These are phyloP conservation scores for Phrynocephalus vlangalii DNA, from an alignment of 2,797 vertebrate species.

Conservation along the genomic window DNA sequence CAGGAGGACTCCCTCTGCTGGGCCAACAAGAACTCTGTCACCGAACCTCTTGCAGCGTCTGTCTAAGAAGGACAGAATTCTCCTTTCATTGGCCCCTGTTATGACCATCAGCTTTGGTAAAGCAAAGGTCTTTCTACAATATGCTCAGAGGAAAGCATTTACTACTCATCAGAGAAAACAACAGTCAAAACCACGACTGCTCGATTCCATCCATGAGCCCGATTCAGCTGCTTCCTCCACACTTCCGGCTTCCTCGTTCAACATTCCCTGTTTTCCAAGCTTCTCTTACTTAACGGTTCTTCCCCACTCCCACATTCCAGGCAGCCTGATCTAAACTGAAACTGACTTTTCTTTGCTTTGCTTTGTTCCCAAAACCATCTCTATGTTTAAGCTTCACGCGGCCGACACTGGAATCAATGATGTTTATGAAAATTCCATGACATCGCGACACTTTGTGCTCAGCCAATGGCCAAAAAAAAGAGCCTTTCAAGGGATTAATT, in stretches of 20 bases:
- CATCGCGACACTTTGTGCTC: background rate
- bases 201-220: no score
- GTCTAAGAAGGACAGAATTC: background rate
- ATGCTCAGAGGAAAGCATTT: background rate
- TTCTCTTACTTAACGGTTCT: background rate
- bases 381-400: no score
- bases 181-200: background rate
- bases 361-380: background rate
- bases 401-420: background rate
- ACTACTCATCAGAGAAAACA: background rate
- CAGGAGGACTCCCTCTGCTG: conserved; percentile 69
- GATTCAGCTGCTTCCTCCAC: background rate
- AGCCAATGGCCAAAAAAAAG: background rate
- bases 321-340: background rate
- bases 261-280: background rate
- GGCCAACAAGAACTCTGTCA: background rate
- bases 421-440: background rate
- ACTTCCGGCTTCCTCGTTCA: background rate
- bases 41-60: background rate
- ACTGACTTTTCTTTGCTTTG: background rate
- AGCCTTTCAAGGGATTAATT: background rate
- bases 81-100: background rate
- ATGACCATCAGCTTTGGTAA: background rate
- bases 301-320: background rate
- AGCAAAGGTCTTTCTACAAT: background rate